phyloP scores from a whole-genome alignment of 2,888 invertebrate species.

The Mythimna impura region DNA sequence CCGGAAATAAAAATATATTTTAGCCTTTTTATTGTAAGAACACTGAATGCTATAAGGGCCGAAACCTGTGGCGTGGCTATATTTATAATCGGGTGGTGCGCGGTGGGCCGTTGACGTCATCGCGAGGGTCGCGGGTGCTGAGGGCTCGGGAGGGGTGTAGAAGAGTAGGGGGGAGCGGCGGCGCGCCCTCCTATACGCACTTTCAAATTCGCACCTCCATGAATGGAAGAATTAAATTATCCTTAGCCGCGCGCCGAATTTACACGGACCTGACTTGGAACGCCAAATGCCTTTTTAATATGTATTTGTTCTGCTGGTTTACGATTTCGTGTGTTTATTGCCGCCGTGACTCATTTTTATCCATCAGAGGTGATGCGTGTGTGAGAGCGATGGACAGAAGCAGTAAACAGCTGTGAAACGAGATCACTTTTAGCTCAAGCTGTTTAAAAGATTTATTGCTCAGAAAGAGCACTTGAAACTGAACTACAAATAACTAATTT shows the following conservation, averaged over 20 bases:
- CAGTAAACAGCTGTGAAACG: slow-evolving; percentile 24
- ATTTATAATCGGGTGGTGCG: slow-evolving; percentile 87
- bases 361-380: slow-evolving; percentile 8
- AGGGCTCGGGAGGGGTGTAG: slow-evolving; percentile 56
- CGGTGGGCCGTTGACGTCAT: slow-evolving; percentile 88
- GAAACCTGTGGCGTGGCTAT: slow-evolving; percentile 89
- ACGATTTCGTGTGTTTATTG: slow-evolving; percentile 38
- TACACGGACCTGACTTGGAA: slow-evolving; percentile 79
- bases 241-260: slow-evolving; percentile 79
- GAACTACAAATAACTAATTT: slow-evolving; percentile 25
- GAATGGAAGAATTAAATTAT: slow-evolving; percentile 89
- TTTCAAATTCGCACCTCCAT: slow-evolving; percentile 89
- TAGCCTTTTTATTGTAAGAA: slow-evolving; percentile 64
- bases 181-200: slow-evolving; percentile 88
- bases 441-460: slow-evolving; percentile 17
- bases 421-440: slow-evolving; percentile 10
- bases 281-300: slow-evolving; percentile 70
- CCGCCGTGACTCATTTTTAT: slow-evolving; percentile 37
- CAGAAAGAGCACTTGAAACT: slow-evolving; percentile 8
- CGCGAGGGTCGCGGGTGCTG: slow-evolving; percentile 71
- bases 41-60: slow-evolving; percentile 75
- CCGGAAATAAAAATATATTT: slow-evolving; percentile 48
- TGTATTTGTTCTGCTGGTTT: slow-evolving; percentile 56
- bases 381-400: slow-evolving; percentile 3
- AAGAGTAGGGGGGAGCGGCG: slow-evolving; percentile 52